Conservation (phyloP, 2,113 vertebrate species). For the Rhizomys pruinosus region DNA sequence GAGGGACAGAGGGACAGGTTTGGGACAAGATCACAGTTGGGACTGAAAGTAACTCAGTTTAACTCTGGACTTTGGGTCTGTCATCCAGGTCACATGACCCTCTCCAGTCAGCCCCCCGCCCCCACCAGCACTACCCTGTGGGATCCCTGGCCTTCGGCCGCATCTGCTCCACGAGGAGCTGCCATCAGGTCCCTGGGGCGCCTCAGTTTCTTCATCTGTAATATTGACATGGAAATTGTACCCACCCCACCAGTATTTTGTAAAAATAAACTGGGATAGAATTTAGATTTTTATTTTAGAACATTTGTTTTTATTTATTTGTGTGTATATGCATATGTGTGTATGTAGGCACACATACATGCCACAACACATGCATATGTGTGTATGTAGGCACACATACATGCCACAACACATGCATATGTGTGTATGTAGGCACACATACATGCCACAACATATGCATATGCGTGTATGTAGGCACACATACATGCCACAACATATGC, state of each 20-base stretch:
- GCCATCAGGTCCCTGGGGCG: not conserved
- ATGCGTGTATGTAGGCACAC: not conserved
- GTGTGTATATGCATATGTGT: not conserved
- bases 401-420: no score
- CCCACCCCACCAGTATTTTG: accelerated
- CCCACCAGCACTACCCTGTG: not conserved
- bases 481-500: no score
- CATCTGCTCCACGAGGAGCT: not conserved
- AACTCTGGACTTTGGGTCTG: not conserved
- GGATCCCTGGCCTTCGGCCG: not conserved
- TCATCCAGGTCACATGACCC: accelerated
- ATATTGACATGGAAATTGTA: not conserved
- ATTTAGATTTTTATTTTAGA: not conserved
- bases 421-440: not conserved
- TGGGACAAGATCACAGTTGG: not conserved
- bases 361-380: not conserved
- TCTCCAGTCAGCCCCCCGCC: not conserved
- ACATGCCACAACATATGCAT: no score
- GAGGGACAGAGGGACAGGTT: not conserved
- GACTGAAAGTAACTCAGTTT: not conserved
- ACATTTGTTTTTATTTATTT: not conserved
- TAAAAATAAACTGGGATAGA: accelerated
- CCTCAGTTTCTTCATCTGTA: not conserved
- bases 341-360: not conserved
- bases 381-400: not conserved